Base-by-base conservation (phyloP, 2,888 invertebrate species). In the Gnatocerus cornutus region DNA sequence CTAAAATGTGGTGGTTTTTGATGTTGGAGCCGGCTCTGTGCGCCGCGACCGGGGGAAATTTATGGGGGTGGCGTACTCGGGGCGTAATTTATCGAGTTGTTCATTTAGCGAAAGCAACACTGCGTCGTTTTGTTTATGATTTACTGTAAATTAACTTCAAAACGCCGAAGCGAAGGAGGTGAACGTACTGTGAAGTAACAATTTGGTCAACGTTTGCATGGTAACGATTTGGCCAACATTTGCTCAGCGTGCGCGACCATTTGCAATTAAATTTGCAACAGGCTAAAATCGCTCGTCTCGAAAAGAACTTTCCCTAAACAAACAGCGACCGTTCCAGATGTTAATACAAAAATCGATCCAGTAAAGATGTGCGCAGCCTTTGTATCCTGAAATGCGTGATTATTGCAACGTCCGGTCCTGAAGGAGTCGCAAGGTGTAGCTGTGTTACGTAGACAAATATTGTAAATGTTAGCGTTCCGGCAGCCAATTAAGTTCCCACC, bases 131-230 rank as follows among this genome's bases (percentile, higher is more conserved):
- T 56, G 63, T 63, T 12, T 63, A 64, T 69, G 69, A 69, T 63
- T 64, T 69, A 69, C 59, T 69, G 63, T 50, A 69, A 69, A 63
- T 69, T 41, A 52, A 69, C 29, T 65, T 65, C 53, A 63, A 62
- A 62, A 62, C 45, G 29, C 41, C 41, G 41, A 41, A 33, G 33
- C 1, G 33, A n/a, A 33, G 33, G 33, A 33, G n/a, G 33, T 33
- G 33, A 33, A 33, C 21, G 21, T 21, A 21, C 21, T 1, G 4
- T 4, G 21, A 4, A 21, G 21, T 4, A 21, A 21, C 21, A 21
- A 21, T 21, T 21, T 21, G 21, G 21, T 21, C 21, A 21, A 21
- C 21, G 21, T 21, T 21, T 21, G 21, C 21, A 21, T 21, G 21
- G 2, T 21, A 21, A 21, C 21, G 21, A 21, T 21, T 21, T 21